Base-by-base conservation (phyloP, 2,797 vertebrate genomes). In the Scolopax bukidnonensis region DNA sequence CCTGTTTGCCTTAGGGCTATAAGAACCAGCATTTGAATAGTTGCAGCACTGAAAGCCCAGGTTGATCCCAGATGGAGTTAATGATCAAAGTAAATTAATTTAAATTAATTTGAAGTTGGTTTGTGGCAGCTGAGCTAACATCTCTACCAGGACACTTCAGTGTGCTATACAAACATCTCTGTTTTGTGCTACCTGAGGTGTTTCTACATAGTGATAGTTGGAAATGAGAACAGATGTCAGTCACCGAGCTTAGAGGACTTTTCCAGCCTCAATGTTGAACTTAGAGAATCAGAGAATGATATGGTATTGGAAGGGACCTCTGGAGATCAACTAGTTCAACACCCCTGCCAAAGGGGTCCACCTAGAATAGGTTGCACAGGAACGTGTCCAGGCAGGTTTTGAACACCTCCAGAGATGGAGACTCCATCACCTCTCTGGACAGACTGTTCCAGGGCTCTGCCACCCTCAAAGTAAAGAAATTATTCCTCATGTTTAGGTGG, bases 61-160 rank as follows among this genome's bases (percentile, higher is more conserved):
- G 54, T 9, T 93, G 79, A 41, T 76, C 53, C 51, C 41, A 74
- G 45, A 60, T 91, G 51, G 18, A 85, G 51, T 60, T 83, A 69
- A 76, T 48, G 32, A 53, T 38, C 8, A 74, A 83, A 25, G 14
- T 21, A 79, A 77, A 67, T 54, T 6, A 40, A 84, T 69, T 74
- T 43, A 33, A 64, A 50, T 78, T 19, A 30, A 41, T 69, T 24
- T 36, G 15, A 61, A n/a, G 51, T 60, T 67, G 4, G 17, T 67
- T 75, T 60, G 23, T 84, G 64, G 56, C 48, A 80, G 40, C 60
- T 86, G 80, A 92, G 57, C 61, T 50, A n/a, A 50, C 50, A 8
- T 32, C 40, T 54, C 53, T 23, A 25, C 48, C 36, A 7, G 0
- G 1, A 3, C 5, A 10, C 18, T 81, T 32, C 21, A 27, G 25